These are phyloP conservation scores for Lasioglossum albipes DNA, from an alignment of 1,140 invertebrate species.

Conservation along the genomic window DNA sequence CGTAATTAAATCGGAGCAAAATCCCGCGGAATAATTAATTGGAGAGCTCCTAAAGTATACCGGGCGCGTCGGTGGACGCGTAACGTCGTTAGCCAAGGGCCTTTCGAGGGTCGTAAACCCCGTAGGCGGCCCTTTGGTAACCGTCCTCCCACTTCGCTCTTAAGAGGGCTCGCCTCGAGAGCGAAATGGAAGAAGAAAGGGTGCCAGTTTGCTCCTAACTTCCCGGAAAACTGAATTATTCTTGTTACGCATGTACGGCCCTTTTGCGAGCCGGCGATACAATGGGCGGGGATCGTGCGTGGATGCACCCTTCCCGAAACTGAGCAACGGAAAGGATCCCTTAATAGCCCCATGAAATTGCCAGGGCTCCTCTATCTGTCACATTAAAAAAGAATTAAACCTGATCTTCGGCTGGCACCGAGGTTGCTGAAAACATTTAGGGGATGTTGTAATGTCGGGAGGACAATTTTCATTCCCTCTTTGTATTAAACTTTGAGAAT, in stretches of 20 bases:
- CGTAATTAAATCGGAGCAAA: conserved; percentile 75
- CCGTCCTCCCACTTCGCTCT: conserved; percentile 53
- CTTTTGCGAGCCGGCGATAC: background rate
- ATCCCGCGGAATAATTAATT: conserved; percentile 76
- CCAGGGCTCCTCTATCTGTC: no score
- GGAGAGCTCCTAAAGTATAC: conserved; percentile 71
- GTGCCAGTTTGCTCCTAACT: conserved; percentile 58
- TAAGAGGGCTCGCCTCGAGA: conserved; percentile 57
- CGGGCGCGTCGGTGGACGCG: conserved; percentile 70
- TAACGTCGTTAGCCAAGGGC: conserved; percentile 71
- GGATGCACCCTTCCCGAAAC: background rate
- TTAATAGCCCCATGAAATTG: no score
- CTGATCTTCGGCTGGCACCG: no score
- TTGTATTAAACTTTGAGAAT: no score
- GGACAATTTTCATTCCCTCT: no score
- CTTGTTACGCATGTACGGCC: conserved; percentile 41
- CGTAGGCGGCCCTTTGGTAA: conserved; percentile 63
- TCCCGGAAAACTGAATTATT: conserved; percentile 63
- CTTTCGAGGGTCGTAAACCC: conserved; percentile 68
- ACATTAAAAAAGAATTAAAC: no score
- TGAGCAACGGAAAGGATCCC: background rate
- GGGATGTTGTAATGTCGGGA: no score
- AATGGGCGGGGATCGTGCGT: background rate
- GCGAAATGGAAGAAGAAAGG: conserved; percentile 62
- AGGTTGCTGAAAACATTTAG: no score